These are phyloP conservation scores for Caenorhabditis becei DNA, from an alignment of 2,888 invertebrate species.

Conservation along the genomic window DNA sequence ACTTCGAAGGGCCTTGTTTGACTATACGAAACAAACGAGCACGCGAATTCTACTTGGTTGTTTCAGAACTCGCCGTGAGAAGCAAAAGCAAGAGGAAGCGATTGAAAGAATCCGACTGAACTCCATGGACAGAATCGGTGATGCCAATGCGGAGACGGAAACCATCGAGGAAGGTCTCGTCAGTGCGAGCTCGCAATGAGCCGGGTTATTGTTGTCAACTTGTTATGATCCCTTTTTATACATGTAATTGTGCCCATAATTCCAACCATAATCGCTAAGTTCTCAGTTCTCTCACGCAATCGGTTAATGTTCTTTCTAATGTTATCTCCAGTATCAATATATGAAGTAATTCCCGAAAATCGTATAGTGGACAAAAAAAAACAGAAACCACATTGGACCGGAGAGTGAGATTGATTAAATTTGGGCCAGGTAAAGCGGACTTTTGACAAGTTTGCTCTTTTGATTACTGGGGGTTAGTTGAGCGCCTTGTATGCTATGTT, in stretches of 20 bases:
- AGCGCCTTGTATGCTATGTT: too few species aligned
- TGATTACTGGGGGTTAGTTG: too few species aligned
- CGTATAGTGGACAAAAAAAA: conserved; percentile 1
- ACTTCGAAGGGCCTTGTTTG: conserved; percentile 23
- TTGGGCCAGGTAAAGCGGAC: too few species aligned
- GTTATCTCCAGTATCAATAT: neutral
- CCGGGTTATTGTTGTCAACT: conserved; percentile 6
- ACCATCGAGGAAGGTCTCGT: conserved; percentile 16
- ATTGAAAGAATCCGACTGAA: conserved; percentile 56
- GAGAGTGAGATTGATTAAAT: too few species aligned
- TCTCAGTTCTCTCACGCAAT: conserved; percentile 27
- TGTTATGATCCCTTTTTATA: neutral
- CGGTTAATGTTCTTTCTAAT: neutral
- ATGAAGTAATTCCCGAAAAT: neutral
- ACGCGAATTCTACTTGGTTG: neutral
- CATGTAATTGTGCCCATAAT: conserved; percentile 43
- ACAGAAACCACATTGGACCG: too few species aligned
- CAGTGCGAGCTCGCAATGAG: conserved; percentile 15
- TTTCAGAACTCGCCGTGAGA: conserved; percentile 26
- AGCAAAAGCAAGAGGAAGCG: conserved; percentile 22
- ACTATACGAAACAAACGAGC: conserved; percentile 16
- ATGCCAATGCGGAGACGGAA: conserved; percentile 35
- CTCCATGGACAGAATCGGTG: conserved; percentile 59
- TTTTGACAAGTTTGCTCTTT: too few species aligned
- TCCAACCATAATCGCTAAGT: conserved; percentile 25